Evolutionary conservation across 2,113 vertebrate species (phyloP).

Genomic region (Sisor rabdophorus): DNA sequence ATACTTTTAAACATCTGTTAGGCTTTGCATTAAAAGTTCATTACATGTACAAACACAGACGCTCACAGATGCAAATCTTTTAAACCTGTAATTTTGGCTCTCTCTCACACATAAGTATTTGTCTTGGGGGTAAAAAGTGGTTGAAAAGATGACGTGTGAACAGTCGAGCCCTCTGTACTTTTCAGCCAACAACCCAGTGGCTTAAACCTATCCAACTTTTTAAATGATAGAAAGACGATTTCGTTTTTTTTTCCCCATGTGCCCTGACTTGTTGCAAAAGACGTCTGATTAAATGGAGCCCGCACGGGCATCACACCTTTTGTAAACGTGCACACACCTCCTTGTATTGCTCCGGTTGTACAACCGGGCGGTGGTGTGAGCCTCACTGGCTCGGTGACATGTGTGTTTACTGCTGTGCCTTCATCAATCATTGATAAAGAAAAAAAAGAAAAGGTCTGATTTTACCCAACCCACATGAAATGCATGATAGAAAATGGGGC

Average conservation of each 20-base stretch:
- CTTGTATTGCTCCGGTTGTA: background rate
- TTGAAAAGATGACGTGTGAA: conserved; percentile 34
- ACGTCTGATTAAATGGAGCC: conserved; percentile 15
- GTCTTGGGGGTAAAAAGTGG: conserved; percentile 32
- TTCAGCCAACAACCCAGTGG: conserved; percentile 20
- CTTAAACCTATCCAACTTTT: conserved; percentile 15
- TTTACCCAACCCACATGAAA: conserved; percentile 34
- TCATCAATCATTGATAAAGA: conserved; percentile 69
- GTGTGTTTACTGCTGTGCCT: conserved; percentile 49
- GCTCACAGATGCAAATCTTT: background rate
- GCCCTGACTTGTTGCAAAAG: conserved; percentile 30
- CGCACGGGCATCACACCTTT: conserved; percentile 56
- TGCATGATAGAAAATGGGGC: conserved; percentile 15
- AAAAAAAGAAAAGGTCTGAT: conserved; percentile 32
- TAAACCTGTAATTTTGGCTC: conserved; percentile 30
- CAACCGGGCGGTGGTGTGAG: conserved; percentile 44
- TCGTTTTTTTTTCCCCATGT: background rate
- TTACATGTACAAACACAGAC: conserved; percentile 30
- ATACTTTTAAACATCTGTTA: conserved; percentile 5
- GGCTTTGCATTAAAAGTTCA: conserved; percentile 17
- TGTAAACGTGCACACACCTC: conserved; percentile 56
- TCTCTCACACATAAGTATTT: conserved; percentile 35
- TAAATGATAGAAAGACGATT: conserved; percentile 4
- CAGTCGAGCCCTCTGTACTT: conserved; percentile 6
- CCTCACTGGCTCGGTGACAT: conserved; percentile 62